A percentile compares a stretch with the other conserved stretches of the same genome.
These are phyloP conservation scores for Malurus elegans DNA, from an alignment of 2,113 vertebrate species.

Conservation along the genomic window DNA sequence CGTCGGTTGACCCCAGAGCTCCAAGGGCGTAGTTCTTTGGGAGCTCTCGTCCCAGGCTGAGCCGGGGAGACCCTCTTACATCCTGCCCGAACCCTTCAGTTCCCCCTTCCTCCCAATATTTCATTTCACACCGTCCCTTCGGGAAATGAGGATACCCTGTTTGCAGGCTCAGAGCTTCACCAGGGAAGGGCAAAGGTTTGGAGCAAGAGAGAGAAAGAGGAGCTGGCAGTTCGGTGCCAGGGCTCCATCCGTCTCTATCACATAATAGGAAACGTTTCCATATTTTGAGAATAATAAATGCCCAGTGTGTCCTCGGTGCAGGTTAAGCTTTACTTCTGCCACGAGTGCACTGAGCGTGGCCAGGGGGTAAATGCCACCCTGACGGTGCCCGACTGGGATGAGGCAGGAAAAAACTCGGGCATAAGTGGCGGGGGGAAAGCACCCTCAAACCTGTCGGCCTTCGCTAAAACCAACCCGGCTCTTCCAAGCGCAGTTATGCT, in stretches of 20 bases:
- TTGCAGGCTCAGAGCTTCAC: background rate
- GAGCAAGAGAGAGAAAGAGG: background rate
- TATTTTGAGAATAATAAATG: background rate
- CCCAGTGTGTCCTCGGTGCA: background rate
- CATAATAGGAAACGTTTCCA: background rate
- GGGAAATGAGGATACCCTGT: background rate
- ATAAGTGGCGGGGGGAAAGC: rapidly evolving
- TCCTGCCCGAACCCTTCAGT: background rate
- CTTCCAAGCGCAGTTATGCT: slow-evolving; percentile 2
- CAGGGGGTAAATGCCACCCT: background rate
- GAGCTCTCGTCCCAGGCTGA: background rate
- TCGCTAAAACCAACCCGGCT: background rate
- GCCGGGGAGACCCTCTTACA: background rate
- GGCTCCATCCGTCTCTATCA: background rate
- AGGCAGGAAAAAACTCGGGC: rapidly evolving
- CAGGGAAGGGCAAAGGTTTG: background rate
- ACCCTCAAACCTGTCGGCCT: background rate
- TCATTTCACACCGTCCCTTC: background rate
- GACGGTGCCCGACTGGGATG: too few species aligned
- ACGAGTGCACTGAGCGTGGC: background rate
- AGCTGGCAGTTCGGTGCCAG: background rate
- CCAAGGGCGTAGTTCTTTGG: background rate
- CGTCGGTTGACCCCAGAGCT: background rate
- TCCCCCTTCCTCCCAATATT: background rate
- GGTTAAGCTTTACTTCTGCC: background rate